Evolutionary conservation across 92 coral and sea anemone species (phyloP), one percentile per base, ranked within the genome.

Genomic region (Nematostella vectensis): DNA sequence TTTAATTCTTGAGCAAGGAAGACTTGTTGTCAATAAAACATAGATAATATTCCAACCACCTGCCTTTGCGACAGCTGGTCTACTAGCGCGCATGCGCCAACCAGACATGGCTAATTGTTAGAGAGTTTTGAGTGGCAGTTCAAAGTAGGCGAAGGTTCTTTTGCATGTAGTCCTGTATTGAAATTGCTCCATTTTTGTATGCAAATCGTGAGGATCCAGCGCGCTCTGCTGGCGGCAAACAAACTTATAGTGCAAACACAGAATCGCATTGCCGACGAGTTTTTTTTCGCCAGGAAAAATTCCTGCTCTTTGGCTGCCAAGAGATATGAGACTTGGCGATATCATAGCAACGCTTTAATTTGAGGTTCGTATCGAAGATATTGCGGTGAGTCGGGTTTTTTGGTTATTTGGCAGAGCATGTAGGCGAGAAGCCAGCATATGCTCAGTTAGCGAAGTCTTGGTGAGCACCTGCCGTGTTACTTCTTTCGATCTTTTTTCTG

Each of bases 91-190:
- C 95, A 49, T 75, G 95, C 69, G 51, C 51, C 12, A 19, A 19
- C 4, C 4, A 10, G 21, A 4, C 51, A 8, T 45, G 21, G 51
- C 51, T 45, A 45, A 45, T 45, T 45, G 51, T 45, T 22, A 45
- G 4, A 45, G 23, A 17, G 51, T 4, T 2, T 18, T 85, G 95
- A 85, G 56, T 85, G 95, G 64, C 95, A 85, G 81, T 57, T 61
- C n/a, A 25, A 48, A 60, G 56, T 29, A 67, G 48, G 62, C 62
- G 61, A 56, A 49, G 51, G 73, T 40, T 50, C 70, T 75, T 85
- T 70, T 80, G 79, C 75, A 76, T 75, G 76, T 61, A 84, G 79
- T 64, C 65, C 71, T 75, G 66, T 55, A 76, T 85, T 78, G 83
- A 69, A 56, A 56, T 63, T 38, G 50, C 54, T 62, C 78, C 50